A percentile compares a stretch with the other conserved stretches of the same genome.
Conservation (phyloP, 1,140 invertebrate genomes). For the Trachymyrmex cornetzi region DNA sequence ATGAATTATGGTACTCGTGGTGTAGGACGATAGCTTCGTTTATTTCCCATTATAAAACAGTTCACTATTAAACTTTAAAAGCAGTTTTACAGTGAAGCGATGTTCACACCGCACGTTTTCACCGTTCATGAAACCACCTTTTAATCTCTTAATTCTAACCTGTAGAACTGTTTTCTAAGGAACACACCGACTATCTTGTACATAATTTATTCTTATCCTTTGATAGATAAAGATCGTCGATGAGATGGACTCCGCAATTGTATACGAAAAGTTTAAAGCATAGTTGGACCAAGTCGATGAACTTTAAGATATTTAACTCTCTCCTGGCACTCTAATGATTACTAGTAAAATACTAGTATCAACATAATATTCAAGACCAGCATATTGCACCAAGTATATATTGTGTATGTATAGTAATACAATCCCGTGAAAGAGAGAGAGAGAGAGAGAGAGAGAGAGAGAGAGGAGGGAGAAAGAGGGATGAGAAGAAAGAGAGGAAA, state of each 20-base stretch:
- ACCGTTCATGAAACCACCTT: not conserved
- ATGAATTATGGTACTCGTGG: not conserved
- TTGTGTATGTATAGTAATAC: not conserved
- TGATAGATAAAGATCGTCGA: constrained; percentile 51
- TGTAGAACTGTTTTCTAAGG: constrained; percentile 52
- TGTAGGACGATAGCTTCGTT: constrained; percentile 30
- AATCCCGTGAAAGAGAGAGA: not conserved
- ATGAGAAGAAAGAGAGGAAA: not conserved
- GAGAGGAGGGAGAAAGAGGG: not conserved
- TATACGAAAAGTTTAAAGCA: constrained; percentile 55
- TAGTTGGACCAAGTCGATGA: constrained; percentile 45
- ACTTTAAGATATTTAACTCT: not conserved
- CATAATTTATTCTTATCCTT: constrained; percentile 38
- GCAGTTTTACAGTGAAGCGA: constrained; percentile 39
- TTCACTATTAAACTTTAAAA: constrained; percentile 57
- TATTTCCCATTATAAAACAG: constrained; percentile 65
- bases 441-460: not conserved
- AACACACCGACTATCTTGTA: constrained; percentile 47
- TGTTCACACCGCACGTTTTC: not conserved
- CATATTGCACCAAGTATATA: not conserved
- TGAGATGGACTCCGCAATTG: constrained; percentile 38
- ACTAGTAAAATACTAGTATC: constrained; percentile 25
- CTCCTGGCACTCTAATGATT: constrained; percentile 1
- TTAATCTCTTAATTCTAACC: constrained; percentile 41
- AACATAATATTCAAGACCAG: not conserved